Evolutionary conservation across 2,797 vertebrate species (phyloP).

Genomic region (Limnodromus scolopaceus): DNA sequence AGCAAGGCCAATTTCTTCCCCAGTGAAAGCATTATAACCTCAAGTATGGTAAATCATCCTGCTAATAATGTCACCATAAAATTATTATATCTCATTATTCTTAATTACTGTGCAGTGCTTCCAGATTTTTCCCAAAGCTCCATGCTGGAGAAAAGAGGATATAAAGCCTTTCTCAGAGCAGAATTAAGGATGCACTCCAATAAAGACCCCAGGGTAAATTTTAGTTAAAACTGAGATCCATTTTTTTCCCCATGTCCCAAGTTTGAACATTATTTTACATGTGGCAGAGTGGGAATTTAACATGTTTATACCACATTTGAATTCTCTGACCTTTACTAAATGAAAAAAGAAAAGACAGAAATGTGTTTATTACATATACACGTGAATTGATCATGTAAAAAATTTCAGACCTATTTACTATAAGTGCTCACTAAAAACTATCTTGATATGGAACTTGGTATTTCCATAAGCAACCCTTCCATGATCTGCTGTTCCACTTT

Average conservation of each 20-base stretch:
- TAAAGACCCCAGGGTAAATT: neutral
- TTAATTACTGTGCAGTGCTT: neutral
- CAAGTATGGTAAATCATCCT: conserved; percentile 35
- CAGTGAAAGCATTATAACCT: neutral
- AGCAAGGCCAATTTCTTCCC: conserved; percentile 12
- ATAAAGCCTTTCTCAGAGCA: neutral
- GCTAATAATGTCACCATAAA: conserved; percentile 28
- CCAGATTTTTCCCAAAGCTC: neutral
- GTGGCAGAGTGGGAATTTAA: neutral
- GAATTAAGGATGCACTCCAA: neutral
- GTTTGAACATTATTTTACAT: neutral
- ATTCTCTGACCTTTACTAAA: neutral
- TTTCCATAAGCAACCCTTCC: neutral
- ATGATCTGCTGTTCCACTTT: neutral
- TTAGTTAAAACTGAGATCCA: neutral
- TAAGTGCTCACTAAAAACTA: neutral
- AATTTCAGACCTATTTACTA: neutral
- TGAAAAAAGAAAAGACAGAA: neutral
- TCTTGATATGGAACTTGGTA: neutral
- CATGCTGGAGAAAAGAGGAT: neutral
- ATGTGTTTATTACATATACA: neutral
- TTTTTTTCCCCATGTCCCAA: neutral
- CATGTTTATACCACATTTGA: neutral
- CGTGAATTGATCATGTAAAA: neutral
- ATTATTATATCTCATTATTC: neutral